Evolutionary conservation across 2,113 vertebrate species (phyloP).

Genomic region (Oophaga pumilio): DNA sequence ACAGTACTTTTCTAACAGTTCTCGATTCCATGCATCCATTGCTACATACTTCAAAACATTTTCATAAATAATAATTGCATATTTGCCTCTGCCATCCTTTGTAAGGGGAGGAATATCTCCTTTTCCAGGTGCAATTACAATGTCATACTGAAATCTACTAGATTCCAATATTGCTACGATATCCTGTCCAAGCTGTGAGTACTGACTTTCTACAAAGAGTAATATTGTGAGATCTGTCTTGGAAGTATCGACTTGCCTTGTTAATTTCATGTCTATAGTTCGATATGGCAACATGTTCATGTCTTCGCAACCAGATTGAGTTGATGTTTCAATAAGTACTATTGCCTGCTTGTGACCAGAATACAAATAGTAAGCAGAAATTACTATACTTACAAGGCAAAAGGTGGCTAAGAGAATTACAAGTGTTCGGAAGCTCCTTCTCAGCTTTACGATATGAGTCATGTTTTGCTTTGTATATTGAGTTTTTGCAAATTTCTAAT

Average conservation of each 20-base stretch:
- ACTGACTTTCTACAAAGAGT: constrained; percentile 95
- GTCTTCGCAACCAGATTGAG: constrained; percentile 79
- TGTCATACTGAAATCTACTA: constrained; percentile 88
- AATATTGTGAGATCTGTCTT: constrained; percentile 85
- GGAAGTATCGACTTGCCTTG: constrained; percentile 82
- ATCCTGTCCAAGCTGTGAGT: constrained; percentile 96
- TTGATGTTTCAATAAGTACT: constrained; percentile 78
- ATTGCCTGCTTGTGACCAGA: constrained; percentile 87
- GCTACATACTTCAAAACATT: constrained; percentile 91
- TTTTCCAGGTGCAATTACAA: constrained; percentile 92
- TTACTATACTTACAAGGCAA: constrained; percentile 86
- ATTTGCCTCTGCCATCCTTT: constrained; percentile 86
- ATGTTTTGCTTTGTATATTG: constrained; percentile 68
- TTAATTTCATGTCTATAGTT: constrained; percentile 76
- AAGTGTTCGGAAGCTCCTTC: constrained; percentile 86
- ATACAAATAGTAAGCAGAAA: constrained; percentile 95
- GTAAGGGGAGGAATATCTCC: constrained; percentile 94
- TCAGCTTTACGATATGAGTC: constrained; percentile 88
- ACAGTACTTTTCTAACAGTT: constrained; percentile 95
- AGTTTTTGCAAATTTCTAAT: constrained; percentile 58
- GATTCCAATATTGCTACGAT: constrained; percentile 93
- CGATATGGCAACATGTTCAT: constrained; percentile 81
- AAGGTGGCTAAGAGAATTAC: constrained; percentile 87
- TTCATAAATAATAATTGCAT: constrained; percentile 89
- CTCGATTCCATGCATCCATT: constrained; percentile 93